A percentile compares a stretch with the other conserved stretches of the same genome.
These are phyloP conservation scores for Parauchenoglanis ngamensis DNA, from an alignment of 2,797 vertebrate species.

Conservation along the genomic window DNA sequence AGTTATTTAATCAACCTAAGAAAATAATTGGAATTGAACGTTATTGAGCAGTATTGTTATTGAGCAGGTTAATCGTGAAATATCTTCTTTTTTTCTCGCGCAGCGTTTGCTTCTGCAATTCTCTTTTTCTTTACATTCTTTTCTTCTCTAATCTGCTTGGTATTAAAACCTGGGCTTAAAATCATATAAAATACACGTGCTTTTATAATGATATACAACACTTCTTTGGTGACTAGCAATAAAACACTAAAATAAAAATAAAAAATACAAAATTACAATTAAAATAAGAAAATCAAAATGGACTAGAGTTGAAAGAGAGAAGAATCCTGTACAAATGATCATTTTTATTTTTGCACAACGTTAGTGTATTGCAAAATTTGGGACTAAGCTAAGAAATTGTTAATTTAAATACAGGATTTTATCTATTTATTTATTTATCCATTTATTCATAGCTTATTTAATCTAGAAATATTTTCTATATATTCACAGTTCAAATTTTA, in stretches of 20 bases:
- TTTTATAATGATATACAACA: not conserved
- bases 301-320: not conserved
- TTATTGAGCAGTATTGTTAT: not conserved
- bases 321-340: not conserved
- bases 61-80: not conserved
- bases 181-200: not conserved
- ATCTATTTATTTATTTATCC: not conserved
- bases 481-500: not conserved
- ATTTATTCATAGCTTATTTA: not conserved
- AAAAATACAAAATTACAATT: too few species aligned
- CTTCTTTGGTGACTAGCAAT: not conserved
- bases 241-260: not conserved
- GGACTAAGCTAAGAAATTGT: not conserved
- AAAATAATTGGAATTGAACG: not conserved
- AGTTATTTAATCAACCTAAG: not conserved
- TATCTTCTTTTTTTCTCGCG: too few species aligned
- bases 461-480: not conserved
- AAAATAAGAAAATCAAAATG: not conserved
- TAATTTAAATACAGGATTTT: not conserved
- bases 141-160: not conserved
- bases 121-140: not conserved
- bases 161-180: not conserved
- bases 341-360: not conserved
- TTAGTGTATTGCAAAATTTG: not conserved
- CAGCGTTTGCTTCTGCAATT: not conserved